Percentiles rank a stretch among this genome's conserved stretches.
phyloP scores from a whole-genome alignment of 2,113 vertebrate genomes.

The Neotragus moschatus region DNA sequence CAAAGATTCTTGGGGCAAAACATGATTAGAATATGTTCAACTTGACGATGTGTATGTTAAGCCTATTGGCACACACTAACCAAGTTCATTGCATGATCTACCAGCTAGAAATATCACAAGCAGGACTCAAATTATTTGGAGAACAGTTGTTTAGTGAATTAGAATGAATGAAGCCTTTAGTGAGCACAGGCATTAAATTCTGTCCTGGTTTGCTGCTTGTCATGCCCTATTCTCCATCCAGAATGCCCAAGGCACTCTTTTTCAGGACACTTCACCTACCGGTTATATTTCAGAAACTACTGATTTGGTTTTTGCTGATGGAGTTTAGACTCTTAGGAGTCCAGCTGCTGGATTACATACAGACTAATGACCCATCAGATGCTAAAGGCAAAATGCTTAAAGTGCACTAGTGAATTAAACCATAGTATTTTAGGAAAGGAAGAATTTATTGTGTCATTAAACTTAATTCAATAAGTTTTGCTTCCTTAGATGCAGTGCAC shows the following conservation, averaged over 20 bases:
- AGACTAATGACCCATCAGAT: constrained; percentile 86
- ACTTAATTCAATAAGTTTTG: constrained; percentile 84
- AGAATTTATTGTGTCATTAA: constrained; percentile 87
- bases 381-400: constrained; percentile 86
- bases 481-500: constrained; percentile 74
- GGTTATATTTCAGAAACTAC: constrained; percentile 85
- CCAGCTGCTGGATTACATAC: constrained; percentile 82
- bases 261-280: constrained; percentile 84
- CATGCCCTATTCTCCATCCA: constrained; percentile 76
- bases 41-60: constrained; percentile 78
- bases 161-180: constrained; percentile 85
- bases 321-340: constrained; percentile 82
- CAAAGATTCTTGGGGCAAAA: constrained; percentile 69
- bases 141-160: constrained; percentile 82
- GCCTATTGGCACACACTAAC: constrained; percentile 72
- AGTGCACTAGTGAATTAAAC: constrained; percentile 85
- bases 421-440: constrained; percentile 80
- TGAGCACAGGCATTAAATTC: constrained; percentile 77
- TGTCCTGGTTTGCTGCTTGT: constrained; percentile 78
- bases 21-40: constrained; percentile 65
- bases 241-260: constrained; percentile 82
- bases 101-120: constrained; percentile 79
- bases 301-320: constrained; percentile 82
- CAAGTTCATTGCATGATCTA: constrained; percentile 81
- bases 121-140: constrained; percentile 79